Base-by-base conservation (phyloP, 2,888 invertebrate species). In the Coronaproctus castanopsis region DNA sequence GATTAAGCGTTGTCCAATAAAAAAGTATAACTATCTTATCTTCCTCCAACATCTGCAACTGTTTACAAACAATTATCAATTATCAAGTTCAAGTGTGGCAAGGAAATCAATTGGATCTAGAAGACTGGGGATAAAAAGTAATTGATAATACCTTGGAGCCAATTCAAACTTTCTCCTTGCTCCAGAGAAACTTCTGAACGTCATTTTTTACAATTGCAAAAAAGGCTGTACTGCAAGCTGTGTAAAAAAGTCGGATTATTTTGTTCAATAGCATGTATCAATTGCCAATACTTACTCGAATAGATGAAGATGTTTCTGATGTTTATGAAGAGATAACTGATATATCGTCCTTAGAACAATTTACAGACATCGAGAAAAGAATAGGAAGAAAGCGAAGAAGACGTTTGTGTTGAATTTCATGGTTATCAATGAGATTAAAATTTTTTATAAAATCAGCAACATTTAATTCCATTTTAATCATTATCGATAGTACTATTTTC, bases 61-160 rank as follows among this genome's bases (percentile, higher is more conserved):
- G 66, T 65, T 49, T 55, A 60, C 55, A 66, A 69, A 65, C 69
- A 69, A 64, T 57, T 55, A 24, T 66, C 64, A 68, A 65, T 57
- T 63, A 65, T 57, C 67, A 67, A 63, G 65, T 69, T 54, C 66
- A 67, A 59, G 63, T 55, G 55, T 68, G 65, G 66, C 63, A 63
- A 54, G 65, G 65, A 21, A 63, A 64, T 55, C 22, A 66, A 36
- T 51, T 65, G 57, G 59, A 65, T 54, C 63, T 65, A 19, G 58
- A 65, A 64, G 63, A 66, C 36, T 68, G 67, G 63, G 65, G 66
- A 59, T 67, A 68, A 67, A 64, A 65, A 63, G 62, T 65, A 55
- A 61, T 53, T 59, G 61, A 66, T 62, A 62, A 63, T 57, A 24
- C 48, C 21, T 58, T 64, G 55, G 59, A 63, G 49, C 63, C 63